Percentiles rank a stretch among this genome's conserved stretches.
Evolutionary conservation across 2,888 invertebrate genomes (phyloP).

Genomic region (Orthosia gothica): DNA sequence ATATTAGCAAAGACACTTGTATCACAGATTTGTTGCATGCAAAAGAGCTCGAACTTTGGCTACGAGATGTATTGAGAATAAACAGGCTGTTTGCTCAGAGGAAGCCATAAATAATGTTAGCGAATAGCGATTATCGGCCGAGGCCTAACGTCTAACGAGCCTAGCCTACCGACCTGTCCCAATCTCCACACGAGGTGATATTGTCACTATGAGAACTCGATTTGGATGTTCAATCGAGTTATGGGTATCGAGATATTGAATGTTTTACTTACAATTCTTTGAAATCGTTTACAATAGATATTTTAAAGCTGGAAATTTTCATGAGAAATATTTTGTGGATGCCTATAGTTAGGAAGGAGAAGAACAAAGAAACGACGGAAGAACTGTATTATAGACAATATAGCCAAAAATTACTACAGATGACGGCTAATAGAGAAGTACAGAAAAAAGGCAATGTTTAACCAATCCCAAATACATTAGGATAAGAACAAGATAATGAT

Average conservation of each 20-base stretch:
- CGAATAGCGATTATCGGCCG: slow-evolving; percentile 54
- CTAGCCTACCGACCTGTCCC: slow-evolving; percentile 41
- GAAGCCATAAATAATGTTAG: slow-evolving; percentile 68
- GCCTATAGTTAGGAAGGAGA: too few relatives aligned
- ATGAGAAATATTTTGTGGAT: too few relatives aligned
- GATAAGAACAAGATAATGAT: too few relatives aligned
- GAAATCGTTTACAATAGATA: too few relatives aligned
- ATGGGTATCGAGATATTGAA: not conserved
- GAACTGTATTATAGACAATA: too few relatives aligned
- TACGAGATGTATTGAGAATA: slow-evolving; percentile 56
- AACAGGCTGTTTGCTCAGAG: slow-evolving; percentile 64
- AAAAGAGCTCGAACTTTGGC: slow-evolving; percentile 32
- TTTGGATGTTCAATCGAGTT: slow-evolving; percentile 25
- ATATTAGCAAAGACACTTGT: slow-evolving; percentile 1
- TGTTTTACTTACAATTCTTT: too few relatives aligned
- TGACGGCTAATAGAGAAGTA: too few relatives aligned
- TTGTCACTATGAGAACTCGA: slow-evolving; percentile 53
- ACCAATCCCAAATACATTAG: too few relatives aligned
- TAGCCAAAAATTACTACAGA: too few relatives aligned
- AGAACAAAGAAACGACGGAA: too few relatives aligned
- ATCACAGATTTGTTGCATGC: slow-evolving; percentile 16
- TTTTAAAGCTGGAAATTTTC: too few relatives aligned
- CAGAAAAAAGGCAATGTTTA: too few relatives aligned
- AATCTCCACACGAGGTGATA: slow-evolving; percentile 27
- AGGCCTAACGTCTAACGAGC: slow-evolving; percentile 52